phyloP scores from a whole-genome alignment of 2,888 invertebrate species.

The Tipula lateralis region DNA sequence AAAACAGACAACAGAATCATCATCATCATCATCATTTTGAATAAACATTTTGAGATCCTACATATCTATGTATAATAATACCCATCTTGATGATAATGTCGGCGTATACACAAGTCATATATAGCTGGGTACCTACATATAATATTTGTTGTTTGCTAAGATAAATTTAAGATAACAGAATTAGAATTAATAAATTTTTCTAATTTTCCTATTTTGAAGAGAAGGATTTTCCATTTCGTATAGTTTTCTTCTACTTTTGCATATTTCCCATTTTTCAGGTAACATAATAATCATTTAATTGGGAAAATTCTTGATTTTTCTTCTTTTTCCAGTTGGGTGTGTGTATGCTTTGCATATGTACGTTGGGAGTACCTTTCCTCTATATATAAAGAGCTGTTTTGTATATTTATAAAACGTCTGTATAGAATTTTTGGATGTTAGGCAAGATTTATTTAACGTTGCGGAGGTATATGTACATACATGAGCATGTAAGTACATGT shows the following conservation, averaged over 20 bases:
- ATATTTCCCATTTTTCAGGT: neutral
- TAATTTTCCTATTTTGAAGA: neutral
- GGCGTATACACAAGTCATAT: neutral
- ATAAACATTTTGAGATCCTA: neutral
- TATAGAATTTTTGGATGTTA: neutral
- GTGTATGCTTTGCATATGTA: neutral
- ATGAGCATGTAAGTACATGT: neutral
- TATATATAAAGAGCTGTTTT: neutral
- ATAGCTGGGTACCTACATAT: neutral
- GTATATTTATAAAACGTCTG: neutral
- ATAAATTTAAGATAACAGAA: neutral
- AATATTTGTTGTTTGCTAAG: conserved; percentile 12
- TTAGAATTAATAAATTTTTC: neutral
- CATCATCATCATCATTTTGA: neutral
- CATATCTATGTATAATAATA: neutral
- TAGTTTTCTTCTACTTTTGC: neutral
- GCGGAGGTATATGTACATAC: neutral
- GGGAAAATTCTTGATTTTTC: neutral
- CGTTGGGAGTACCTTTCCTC: neutral
- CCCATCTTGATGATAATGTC: neutral
- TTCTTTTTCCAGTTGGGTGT: neutral
- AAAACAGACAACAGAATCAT: neutral
- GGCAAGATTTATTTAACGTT: neutral
- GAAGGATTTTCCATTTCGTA: neutral
- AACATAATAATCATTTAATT: conserved; percentile 11